Base-by-base conservation (phyloP, 1,140 invertebrate genomes). In the Drosophila gunungcola region DNA sequence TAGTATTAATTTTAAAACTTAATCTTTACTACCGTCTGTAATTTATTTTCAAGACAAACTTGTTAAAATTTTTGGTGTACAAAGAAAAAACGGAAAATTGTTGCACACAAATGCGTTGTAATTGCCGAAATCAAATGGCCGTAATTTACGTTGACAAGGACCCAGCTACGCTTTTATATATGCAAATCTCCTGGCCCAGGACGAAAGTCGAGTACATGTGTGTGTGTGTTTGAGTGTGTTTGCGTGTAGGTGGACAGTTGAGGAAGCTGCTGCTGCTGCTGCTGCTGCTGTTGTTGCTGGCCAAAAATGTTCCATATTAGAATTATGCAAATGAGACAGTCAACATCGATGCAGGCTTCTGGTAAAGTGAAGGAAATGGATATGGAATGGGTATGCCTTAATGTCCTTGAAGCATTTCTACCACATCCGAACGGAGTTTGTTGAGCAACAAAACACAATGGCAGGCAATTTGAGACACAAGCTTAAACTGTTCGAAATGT, bases 61-160 rank as follows among this genome's bases (percentile, higher is more conserved):
- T 21, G 1, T 21, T 21, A 21, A 21, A 21, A 1, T 21, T 21
- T 21, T 21, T 21, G 16, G 16, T n/a, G 16, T 21, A 21, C 16
- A 21, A 21, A 21, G 12, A 13, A 57, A 21, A 32, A 49, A 21
- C 9, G 3, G 29, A 49, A 81, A 82, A 84, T 83, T 89, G 83
- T 89, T 88, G 83, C 83, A 89, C 84, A 86, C 68, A 86, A 86
- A 86, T 88, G 84, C 83, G 84, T 83, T 88, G 83, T 88, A 88
- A 88, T 88, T 88, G 83, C 83, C 83, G 56, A 86, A 89, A 83
- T 88, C 83, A 89, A 88, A 88, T 89, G 79, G 72, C 76, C 67
- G 76, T 88, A 83, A 88, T 88, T 88, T 88, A 83, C 75, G 76
- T 77, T 88, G 84, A 89, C 63, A 70, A 70, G 67, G 67, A 70